phyloP scores from a whole-genome alignment of 2,797 vertebrate species.

The Anisognathus igniventris region DNA sequence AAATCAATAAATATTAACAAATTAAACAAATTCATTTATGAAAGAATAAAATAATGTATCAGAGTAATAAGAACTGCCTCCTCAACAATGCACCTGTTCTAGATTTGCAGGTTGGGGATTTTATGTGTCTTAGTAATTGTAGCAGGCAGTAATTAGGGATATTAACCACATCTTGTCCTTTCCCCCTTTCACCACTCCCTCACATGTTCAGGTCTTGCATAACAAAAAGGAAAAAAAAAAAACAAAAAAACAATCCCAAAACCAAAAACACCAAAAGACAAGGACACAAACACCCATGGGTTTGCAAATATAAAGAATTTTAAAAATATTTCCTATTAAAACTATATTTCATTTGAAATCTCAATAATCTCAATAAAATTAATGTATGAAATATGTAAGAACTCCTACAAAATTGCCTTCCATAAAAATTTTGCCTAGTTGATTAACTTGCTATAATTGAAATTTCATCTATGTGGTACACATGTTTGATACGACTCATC shows the following conservation, averaged over 20 bases:
- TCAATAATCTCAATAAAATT: neutral
- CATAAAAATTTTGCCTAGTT: neutral
- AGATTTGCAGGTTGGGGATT: neutral
- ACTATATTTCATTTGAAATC: neutral
- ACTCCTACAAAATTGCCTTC: neutral
- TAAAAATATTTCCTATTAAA: neutral
- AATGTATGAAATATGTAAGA: neutral
- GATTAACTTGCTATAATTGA: neutral
- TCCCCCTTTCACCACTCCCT: neutral
- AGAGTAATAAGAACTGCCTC: neutral
- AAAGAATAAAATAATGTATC: neutral
- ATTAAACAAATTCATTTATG: neutral
- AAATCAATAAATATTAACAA: neutral
- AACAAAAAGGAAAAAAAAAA: neutral
- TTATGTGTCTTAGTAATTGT: neutral
- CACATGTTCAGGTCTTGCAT: neutral
- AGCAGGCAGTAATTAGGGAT: neutral
- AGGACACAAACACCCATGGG: accelerated
- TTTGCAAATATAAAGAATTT: neutral
- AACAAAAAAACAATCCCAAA: neutral
- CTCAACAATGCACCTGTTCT: neutral
- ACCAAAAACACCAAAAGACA: too few relatives aligned
- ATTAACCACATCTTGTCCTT: neutral
- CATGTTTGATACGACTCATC: neutral
- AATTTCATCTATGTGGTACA: neutral